Evolutionary conservation across 2,113 vertebrate species (phyloP), one percentile per base, ranked within the genome.

Genomic region (Ammodytes marinus): DNA sequence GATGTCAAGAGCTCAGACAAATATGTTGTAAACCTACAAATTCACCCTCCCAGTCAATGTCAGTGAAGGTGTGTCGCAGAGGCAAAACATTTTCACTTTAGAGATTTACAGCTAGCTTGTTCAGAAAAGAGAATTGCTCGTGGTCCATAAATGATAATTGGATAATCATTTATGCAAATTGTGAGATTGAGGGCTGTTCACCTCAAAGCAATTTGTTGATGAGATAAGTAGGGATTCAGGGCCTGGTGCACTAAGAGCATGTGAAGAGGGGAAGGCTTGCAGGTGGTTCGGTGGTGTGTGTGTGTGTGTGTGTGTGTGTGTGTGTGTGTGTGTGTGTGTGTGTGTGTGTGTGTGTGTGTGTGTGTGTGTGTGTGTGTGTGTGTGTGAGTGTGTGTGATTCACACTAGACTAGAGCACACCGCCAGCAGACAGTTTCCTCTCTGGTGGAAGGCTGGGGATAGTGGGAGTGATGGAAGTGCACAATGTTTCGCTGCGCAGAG

Each of bases 141-240:
- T 71, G 63, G 65, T 3, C 86, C 71, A 91, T 91, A 88, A 86
- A 92, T 92, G 93, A 92, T 91, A 85, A 94, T 86, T 88, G 83
- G 73, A 83, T 80, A 91, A 91, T 88, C 89, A 92, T 74, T 88
- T 92, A 93, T 91, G 91, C 78, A 91, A 92, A 94, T 91, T 74
- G 52, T 45, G 60, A 92, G 88, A 91, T 90, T 80, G 88, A 92
- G 82, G 80, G 84, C 85, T 85, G 78, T 92, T 93, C 90, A 86
- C 89, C 91, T 90, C 87, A 88, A 85, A 91, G 86, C 86, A 88
- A 90, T 92, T 90, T 88, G 88, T 90, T 93, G 91, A 91, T 90
- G 86, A 87, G 86, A 82, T 90, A 91, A 92, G 86, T 92, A 84
- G 84, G 52, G 80, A 92, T 80, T 82, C 67, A 39, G 72, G 69